Percentiles rank a stretch among this genome's conserved stretches.
Evolutionary conservation across 30 jellyfish, hydroid and myxozoan genomes (phyloP).

Genomic region (Aurelia aurita complex sp. Pacific): DNA sequence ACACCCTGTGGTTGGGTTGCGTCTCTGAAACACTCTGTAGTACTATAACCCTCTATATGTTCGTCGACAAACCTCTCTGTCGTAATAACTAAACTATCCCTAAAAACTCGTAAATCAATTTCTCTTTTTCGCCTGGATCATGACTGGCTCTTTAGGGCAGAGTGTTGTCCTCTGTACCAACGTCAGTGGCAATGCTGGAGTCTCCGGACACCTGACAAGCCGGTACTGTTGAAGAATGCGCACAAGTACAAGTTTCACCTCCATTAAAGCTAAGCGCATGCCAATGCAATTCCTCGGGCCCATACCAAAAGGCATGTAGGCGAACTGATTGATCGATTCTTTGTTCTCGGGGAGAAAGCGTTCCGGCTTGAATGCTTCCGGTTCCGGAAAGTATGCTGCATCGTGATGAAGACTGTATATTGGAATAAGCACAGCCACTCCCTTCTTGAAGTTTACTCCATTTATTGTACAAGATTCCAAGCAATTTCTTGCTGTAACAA

Average conservation of each 20-base stretch:
- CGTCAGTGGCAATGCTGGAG: slow-evolving; percentile 14
- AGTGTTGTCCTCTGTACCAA: neutral
- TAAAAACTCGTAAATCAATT: neutral
- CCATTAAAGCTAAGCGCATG: slow-evolving; percentile 49
- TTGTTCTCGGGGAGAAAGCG: slow-evolving; percentile 16
- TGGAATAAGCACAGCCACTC: slow-evolving; percentile 10
- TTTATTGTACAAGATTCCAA: slow-evolving; percentile 7
- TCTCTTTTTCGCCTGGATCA: neutral
- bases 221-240: slow-evolving; percentile 35
- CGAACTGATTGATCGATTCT: slow-evolving; percentile 22
- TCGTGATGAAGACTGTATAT: slow-evolving; percentile 40
- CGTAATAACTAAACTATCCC: no score
- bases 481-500: neutral
- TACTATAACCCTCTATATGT: no score
- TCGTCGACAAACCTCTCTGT: no score
- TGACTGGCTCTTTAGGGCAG: neutral
- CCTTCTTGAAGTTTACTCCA: slow-evolving; percentile 11
- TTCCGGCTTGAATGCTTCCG: slow-evolving; percentile 39
- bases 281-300: slow-evolving; percentile 68
- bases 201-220: slow-evolving; percentile 19
- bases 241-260: slow-evolving; percentile 33
- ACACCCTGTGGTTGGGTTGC: no score
- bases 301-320: slow-evolving; percentile 35
- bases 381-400: slow-evolving; percentile 27
- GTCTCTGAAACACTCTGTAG: no score